Evolutionary conservation across 2,797 vertebrate genomes (phyloP).

Genomic region (Phrynocephalus vlangalii): DNA sequence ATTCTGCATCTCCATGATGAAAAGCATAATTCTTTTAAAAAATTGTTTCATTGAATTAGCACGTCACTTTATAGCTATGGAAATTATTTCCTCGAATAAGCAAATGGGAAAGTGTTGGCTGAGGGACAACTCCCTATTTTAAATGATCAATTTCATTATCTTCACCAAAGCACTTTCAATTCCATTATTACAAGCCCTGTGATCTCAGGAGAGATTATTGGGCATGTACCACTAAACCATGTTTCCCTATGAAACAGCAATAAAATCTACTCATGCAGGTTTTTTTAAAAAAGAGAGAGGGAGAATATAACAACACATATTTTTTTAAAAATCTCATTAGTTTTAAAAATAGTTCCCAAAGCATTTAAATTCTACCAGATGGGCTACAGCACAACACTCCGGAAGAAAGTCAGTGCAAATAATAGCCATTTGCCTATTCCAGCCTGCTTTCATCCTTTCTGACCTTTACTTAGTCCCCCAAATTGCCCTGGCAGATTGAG

Average conservation of each 20-base stretch:
- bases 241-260: slow-evolving; percentile 17
- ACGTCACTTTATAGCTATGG: not conserved
- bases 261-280: slow-evolving; percentile 10
- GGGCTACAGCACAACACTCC: not conserved
- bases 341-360: not conserved
- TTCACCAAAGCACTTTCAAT: slow-evolving; percentile 18
- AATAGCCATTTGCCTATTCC: not conserved
- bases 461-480: too few species aligned
- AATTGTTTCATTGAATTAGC: slow-evolving; percentile 17
- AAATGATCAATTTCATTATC: slow-evolving; percentile 41
- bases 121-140: slow-evolving; percentile 13
- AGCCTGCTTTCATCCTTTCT: too few species aligned
- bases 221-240: not conserved
- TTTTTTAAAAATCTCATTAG: not conserved
- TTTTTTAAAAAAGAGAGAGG: not conserved
- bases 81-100: slow-evolving; percentile 29
- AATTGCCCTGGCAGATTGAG: too few species aligned
- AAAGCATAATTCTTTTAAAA: not conserved
- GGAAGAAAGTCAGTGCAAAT: not conserved
- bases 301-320: not conserved
- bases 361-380: not conserved
- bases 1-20: not conserved
- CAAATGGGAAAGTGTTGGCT: slow-evolving; percentile 31
- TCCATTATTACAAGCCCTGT: slow-evolving; percentile 16
- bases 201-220: slow-evolving; percentile 1